A percentile compares a stretch with the other conserved stretches of the same genome.
Evolutionary conservation across 2,797 vertebrate species (phyloP).

Genomic region (Enoplosus armatus): DNA sequence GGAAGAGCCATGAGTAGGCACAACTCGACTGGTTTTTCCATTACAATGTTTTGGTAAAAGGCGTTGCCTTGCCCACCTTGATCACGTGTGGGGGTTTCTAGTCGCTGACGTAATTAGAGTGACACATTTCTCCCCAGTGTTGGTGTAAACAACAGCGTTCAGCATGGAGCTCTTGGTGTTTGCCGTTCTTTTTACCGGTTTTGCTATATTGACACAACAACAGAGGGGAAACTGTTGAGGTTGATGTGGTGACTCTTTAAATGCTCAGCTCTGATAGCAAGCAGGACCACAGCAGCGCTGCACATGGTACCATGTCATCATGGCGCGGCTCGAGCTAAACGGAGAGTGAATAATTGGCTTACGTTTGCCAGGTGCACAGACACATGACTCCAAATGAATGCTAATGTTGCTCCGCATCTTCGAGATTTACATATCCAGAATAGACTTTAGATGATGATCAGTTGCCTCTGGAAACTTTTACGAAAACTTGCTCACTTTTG

Average conservation of each 20-base stretch:
- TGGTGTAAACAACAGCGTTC: background rate
- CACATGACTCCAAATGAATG: background rate
- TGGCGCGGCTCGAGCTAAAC: too few species aligned
- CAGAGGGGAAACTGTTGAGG: too few species aligned
- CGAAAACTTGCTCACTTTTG: slow-evolving; percentile 8
- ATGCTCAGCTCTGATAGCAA: too few species aligned
- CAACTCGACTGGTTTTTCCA: too few species aligned
- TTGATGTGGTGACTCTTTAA: background rate
- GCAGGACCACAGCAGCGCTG: too few species aligned
- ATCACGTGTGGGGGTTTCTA: too few species aligned
- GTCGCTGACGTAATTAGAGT: too few species aligned
- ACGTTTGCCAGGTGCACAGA: background rate
- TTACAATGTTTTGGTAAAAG: too few species aligned
- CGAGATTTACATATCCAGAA: slow-evolving; percentile 10
- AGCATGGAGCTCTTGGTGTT: background rate
- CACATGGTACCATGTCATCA: too few species aligned
- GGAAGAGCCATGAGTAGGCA: background rate
- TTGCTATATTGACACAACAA: background rate
- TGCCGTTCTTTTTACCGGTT: background rate
- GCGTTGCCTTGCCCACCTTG: too few species aligned
- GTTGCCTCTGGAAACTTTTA: slow-evolving; percentile 1
- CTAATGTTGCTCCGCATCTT: background rate
- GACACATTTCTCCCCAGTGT: background rate
- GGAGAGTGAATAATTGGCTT: background rate
- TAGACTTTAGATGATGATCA: slow-evolving; percentile 13